Percentiles rank a stretch among this genome's conserved stretches.
phyloP scores from a whole-genome alignment of 2,797 vertebrate genomes.

The Mus caroli region DNA sequence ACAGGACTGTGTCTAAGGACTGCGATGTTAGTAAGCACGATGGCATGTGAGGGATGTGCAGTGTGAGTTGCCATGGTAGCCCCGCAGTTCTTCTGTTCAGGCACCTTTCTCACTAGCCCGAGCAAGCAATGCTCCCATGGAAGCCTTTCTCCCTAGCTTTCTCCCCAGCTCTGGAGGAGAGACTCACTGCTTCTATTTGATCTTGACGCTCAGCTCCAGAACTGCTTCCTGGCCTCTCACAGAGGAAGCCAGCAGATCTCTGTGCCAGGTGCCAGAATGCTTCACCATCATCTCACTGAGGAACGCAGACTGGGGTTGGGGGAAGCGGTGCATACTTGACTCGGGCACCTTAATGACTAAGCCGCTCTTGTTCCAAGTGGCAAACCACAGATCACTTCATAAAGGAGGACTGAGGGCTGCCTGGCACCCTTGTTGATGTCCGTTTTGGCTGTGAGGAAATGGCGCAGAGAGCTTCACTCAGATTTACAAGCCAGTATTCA shows the following conservation, averaged over 20 bases:
- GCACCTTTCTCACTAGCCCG: background rate
- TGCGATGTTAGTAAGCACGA: background rate
- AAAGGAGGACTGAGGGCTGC: slow-evolving; percentile 21
- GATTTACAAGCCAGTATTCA: slow-evolving; percentile 45
- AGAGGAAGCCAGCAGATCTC: background rate
- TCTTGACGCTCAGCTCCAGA: background rate
- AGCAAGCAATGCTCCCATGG: background rate
- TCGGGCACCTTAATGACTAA: background rate
- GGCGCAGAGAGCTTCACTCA: slow-evolving; percentile 35
- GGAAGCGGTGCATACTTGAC: background rate
- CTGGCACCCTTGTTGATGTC: background rate
- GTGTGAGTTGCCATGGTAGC: background rate
- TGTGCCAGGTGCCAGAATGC: background rate
- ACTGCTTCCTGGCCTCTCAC: background rate
- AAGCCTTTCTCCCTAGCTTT: slow-evolving; percentile 1
- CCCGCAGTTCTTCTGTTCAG: background rate
- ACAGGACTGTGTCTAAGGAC: too few species aligned
- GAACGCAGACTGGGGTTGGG: background rate
- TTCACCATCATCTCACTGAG: background rate
- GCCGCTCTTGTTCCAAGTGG: background rate
- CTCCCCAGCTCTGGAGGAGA: background rate
- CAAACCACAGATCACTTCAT: slow-evolving; percentile 9
- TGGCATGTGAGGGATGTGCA: background rate
- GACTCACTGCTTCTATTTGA: background rate
- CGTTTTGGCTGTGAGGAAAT: slow-evolving; percentile 19